These are phyloP conservation scores for Philereme vetulata DNA, from an alignment of 2,888 invertebrate genomes.

Conservation along the genomic window DNA sequence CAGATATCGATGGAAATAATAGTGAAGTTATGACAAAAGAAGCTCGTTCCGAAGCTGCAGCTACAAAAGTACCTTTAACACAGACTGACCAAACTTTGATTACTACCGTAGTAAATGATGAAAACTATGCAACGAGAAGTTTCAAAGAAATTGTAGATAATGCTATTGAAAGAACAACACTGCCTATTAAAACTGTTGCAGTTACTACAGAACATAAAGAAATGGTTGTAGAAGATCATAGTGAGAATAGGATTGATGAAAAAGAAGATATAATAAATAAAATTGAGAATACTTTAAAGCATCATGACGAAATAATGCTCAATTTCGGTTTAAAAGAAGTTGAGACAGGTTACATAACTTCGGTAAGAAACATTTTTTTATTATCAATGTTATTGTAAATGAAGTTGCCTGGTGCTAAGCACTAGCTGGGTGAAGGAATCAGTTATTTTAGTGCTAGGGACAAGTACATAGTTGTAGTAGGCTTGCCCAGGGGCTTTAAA, in stretches of 20 bases:
- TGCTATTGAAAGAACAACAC: conserved; percentile 15
- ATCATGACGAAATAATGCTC: conserved; percentile 11
- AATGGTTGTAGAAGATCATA: not conserved
- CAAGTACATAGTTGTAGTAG: too few relatives aligned
- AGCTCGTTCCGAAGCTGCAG: conserved; percentile 6
- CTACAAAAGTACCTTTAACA: not conserved
- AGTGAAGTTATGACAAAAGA: conserved; percentile 43
- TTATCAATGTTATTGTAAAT: too few relatives aligned
- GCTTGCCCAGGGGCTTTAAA: too few relatives aligned
- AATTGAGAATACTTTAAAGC: conserved; percentile 1
- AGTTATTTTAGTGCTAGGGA: too few relatives aligned
- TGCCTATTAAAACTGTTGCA: not conserved
- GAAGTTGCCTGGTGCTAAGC: too few relatives aligned
- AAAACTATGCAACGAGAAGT: conserved; percentile 3
- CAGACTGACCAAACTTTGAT: conserved; percentile 1
- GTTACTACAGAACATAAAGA: conserved; percentile 9
- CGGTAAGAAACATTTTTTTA: conserved; percentile 33
- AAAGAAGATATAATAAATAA: conserved; percentile 6
- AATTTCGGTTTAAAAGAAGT: conserved; percentile 34
- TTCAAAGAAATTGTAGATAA: conserved; percentile 13
- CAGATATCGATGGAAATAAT: conserved; percentile 68
- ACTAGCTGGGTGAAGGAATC: too few relatives aligned
- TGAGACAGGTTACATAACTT: conserved; percentile 32
- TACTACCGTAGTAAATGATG: conserved; percentile 7
- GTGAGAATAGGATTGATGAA: conserved; percentile 11